A percentile compares a stretch with the other conserved stretches of the same genome.
Evolutionary conservation across 2,888 invertebrate genomes (phyloP).

Genomic region (Chelonus formosanus): DNA sequence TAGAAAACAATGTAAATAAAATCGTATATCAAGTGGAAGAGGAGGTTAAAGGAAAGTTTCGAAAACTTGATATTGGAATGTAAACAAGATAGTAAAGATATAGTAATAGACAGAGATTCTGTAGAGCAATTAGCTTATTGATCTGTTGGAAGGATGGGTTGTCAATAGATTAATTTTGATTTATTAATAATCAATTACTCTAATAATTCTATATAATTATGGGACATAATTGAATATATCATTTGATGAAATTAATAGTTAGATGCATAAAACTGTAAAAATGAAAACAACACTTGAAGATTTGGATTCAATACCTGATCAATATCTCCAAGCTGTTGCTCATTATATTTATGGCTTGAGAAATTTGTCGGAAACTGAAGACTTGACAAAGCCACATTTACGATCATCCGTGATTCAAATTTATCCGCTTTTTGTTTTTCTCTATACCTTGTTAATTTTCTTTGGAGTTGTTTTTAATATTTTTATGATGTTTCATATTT

Average conservation of each 20-base stretch:
- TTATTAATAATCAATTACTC: too few relatives aligned
- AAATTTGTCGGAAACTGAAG: constrained; percentile 65
- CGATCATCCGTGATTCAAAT: constrained; percentile 68
- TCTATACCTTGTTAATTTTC: constrained; percentile 70
- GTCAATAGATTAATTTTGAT: too few relatives aligned
- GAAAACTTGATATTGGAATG: too few relatives aligned
- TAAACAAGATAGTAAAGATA: too few relatives aligned
- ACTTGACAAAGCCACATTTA: constrained; percentile 71
- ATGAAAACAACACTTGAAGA: constrained; percentile 25
- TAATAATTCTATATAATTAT: too few relatives aligned
- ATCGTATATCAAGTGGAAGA: too few relatives aligned
- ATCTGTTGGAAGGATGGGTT: too few relatives aligned
- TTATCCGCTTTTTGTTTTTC: constrained; percentile 72
- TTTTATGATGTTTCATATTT: constrained; percentile 69
- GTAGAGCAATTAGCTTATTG: too few relatives aligned
- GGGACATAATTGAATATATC: too few relatives aligned
- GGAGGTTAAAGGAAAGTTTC: too few relatives aligned
- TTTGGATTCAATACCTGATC: constrained; percentile 34
- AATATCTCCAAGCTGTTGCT: constrained; percentile 54
- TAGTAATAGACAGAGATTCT: too few relatives aligned
- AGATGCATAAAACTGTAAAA: background rate
- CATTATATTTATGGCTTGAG: constrained; percentile 58
- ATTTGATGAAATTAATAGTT: background rate
- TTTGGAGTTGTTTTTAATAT: constrained; percentile 71
- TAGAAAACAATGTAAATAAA: too few relatives aligned